Base-by-base conservation (phyloP, 2,113 vertebrate genomes). In the Protomyctophum bolini region DNA sequence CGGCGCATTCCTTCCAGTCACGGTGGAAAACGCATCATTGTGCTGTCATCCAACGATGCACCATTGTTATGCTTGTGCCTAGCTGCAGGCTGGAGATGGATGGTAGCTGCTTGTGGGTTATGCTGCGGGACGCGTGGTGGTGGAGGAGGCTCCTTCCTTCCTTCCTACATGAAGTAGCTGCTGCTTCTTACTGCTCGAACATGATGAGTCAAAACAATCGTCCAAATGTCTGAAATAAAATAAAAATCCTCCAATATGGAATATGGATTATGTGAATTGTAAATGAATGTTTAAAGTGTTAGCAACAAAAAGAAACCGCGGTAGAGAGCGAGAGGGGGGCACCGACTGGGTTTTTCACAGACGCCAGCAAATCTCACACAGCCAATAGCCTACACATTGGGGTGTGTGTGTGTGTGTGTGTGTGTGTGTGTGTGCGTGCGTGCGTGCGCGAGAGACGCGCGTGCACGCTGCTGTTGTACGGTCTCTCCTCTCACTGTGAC, bases 21-120 rank as follows among this genome's bases (percentile, higher is more conserved):
- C 50, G 56, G 63, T 48, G 49, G 10, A 61, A 73, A 70, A 55
- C 76, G 73, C 76, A 50, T 48, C 77, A 73, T 77, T 54, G 47
- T 29, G 60, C 63, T 58, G 81, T 79, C 60, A 71, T 1, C 5
- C 72, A 76, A 78, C 71, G 29, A 65, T 77, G 85, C 77, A 82
- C 79, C 87, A 89, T 87, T 73, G 87, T 86, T 81, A 68, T 9
- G 64, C 72, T 80, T 21, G 21, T 76, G 51, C 60, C 76, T 74
- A n/a, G n/a, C 76, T 76, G 84, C 83, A 41, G 76, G 50, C 58
- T 48, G 6, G 21, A 62, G 21, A 71, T 21, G 21, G 63, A 60
- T 33, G 67, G 45, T 72, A 52, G 61, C 66, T 9, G 56, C 33
- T 21, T 21, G 21, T 21, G 21, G 8, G 1, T 1, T 10, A 55